These are phyloP conservation scores for Semotilus atromaculatus DNA, from an alignment of 2,797 vertebrate species.

Conservation along the genomic window DNA sequence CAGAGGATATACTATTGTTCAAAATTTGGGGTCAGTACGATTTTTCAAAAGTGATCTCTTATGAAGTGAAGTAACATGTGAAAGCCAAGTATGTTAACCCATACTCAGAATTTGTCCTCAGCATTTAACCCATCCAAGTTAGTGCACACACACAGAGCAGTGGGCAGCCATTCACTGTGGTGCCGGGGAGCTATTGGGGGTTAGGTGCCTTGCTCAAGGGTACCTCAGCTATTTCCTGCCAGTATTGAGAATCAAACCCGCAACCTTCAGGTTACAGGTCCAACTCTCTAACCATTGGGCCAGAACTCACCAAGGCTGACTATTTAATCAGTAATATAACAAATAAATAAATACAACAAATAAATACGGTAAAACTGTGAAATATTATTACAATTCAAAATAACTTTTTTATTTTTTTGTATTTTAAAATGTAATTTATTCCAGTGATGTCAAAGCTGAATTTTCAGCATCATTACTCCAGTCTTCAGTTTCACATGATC, in stretches of 20 bases:
- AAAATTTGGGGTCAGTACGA: not conserved
- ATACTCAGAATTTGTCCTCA: no score
- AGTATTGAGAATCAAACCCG: no score
- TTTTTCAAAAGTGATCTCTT: not conserved
- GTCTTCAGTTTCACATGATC: not conserved
- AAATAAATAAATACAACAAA: not conserved
- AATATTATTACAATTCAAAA: not conserved
- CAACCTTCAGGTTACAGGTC: no score
- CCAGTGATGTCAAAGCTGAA: not conserved
- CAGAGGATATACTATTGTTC: not conserved
- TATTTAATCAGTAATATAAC: not conserved
- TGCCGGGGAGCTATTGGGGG: fast-evolving
- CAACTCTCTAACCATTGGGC: no score
- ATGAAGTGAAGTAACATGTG: no score
- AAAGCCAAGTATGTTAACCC: no score
- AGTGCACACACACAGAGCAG: no score
- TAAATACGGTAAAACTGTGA: not conserved
- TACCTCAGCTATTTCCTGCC: no score
- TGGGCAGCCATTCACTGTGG: no score
- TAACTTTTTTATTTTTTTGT: not conserved
- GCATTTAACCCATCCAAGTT: no score
- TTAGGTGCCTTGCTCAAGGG: no score
- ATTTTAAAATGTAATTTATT: not conserved
- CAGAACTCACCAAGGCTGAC: no score
- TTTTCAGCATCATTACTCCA: not conserved